These are phyloP conservation scores for Heliornis fulica DNA, from an alignment of 2,113 vertebrate genomes.

Conservation along the genomic window DNA sequence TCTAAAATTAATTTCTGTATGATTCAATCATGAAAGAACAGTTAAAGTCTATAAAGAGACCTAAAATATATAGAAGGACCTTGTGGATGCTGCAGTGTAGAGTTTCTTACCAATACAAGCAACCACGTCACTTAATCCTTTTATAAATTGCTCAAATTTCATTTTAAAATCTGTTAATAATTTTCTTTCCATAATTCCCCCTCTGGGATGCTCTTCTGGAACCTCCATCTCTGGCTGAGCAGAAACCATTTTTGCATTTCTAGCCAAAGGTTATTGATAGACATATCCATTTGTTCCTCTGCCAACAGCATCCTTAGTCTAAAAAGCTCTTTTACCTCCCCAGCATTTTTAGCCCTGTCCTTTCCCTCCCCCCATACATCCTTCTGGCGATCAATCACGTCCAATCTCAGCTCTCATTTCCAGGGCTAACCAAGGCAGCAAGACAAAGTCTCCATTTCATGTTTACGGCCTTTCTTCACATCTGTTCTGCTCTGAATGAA, in stretches of 20 bases:
- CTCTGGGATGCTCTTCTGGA: background rate
- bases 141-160: background rate
- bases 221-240: background rate
- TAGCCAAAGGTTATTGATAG: constrained; percentile 1
- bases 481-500: background rate
- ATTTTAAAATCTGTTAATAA: constrained; percentile 23
- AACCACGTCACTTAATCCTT: background rate
- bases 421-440: background rate
- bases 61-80: background rate
- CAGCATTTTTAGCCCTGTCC: background rate
- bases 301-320: background rate
- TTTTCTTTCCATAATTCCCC: background rate
- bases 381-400: background rate
- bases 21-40: background rate
- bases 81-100: background rate
- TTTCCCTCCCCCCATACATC: background rate
- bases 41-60: background rate
- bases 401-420: background rate
- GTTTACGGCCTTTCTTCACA: background rate
- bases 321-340: background rate
- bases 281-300: constrained; percentile 13
- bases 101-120: background rate
- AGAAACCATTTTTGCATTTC: constrained; percentile 1
- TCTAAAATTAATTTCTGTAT: background rate
- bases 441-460: background rate